Evolutionary conservation across 2,888 invertebrate species (phyloP).

Genomic region (Conomelus anceps): DNA sequence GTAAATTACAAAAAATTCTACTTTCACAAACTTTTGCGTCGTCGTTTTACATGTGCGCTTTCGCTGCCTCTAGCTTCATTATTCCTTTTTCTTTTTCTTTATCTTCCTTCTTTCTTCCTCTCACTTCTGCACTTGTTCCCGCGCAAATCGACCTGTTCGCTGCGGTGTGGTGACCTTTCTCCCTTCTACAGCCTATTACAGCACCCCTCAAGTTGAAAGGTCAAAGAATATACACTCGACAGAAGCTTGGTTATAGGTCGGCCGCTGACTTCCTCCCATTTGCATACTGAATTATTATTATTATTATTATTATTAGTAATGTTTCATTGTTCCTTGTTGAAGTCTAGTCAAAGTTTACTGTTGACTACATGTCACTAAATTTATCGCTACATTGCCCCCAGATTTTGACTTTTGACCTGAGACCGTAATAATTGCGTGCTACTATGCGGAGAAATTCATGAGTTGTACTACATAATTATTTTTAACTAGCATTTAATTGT

Average conservation of each 20-base stretch:
- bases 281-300: background rate
- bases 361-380: background rate
- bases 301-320: background rate
- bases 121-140: background rate
- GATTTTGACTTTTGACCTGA: background rate
- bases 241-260: background rate
- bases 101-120: background rate
- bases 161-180: background rate
- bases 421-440: background rate
- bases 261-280: background rate
- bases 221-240: background rate
- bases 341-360: background rate
- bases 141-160: background rate
- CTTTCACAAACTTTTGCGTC: background rate
- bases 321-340: background rate
- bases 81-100: background rate
- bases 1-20: background rate
- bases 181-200: background rate
- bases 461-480: background rate
- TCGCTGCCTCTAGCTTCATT: background rate
- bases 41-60: background rate
- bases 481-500: background rate
- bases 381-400: background rate
- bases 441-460: background rate
- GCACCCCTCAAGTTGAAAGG: background rate